Evolutionary conservation across 2,797 vertebrate genomes (phyloP), one percentile per base, ranked within the genome.

Genomic region (Synaphobranchus kaupii): DNA sequence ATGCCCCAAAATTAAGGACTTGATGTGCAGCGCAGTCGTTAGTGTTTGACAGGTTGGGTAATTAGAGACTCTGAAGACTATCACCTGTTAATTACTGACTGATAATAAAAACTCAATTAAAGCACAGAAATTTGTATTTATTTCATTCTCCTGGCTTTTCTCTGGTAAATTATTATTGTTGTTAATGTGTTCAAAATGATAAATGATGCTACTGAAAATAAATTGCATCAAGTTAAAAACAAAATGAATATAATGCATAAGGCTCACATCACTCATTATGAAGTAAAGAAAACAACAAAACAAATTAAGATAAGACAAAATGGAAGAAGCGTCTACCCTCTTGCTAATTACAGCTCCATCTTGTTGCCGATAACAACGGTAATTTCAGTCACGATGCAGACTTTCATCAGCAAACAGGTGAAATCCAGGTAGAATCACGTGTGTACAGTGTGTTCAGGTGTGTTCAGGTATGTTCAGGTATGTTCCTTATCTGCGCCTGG

Each of bases 51-150:
- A 80, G 68, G 39, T 68, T 54, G 31, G 86, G 82, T 87, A 84
- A 84, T 89, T 89, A 86, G 15, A 13, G 44, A 84, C 52, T 44
- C 85, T 50, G 85, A 58, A 80, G 88, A 84, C 85, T 52, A 89
- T 87, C 82, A 84, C 60, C 25, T 87, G 88, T 81, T 84, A 86
- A 84, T 84, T 84, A 78, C 66, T 85, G 47, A 84, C 81, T 50
- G 85, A 60, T 78, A 84, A 76, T 83, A 82, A 84, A 68, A 50
- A 83, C 58, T 66, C 76, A 80, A 47, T 80, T 47, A 66, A 86
- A 86, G 56, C n/a, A 68, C n/a, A 66, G 80, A 44, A 63, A 86
- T 12, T 3, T 25, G 84, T 60, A 73, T 66, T 52, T 81, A 82
- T 88, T 73, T 47, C 3, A 63, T 85, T 87, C 83, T 34, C 28